These are phyloP conservation scores for Adelphocoris suturalis DNA, from an alignment of 2,888 invertebrate species.

Conservation along the genomic window DNA sequence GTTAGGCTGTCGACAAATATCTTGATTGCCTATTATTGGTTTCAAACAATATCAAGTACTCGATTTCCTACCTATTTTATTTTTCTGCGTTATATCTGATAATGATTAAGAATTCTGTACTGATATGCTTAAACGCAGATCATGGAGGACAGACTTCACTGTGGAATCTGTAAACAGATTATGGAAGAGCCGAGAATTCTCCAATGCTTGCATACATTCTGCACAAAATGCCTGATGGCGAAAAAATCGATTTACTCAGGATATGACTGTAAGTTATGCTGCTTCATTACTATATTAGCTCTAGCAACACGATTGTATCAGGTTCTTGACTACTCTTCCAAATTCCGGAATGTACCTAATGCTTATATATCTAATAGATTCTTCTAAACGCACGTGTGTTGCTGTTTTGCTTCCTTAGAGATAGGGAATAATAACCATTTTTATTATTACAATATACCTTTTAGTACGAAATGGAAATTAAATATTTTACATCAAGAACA, in stretches of 20 bases:
- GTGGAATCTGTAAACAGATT: slow-evolving; percentile 68
- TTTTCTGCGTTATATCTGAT: no score
- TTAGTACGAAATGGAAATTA: no score
- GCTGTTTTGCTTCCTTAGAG: no score
- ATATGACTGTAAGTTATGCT: slow-evolving; percentile 47
- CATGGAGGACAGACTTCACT: slow-evolving; percentile 62
- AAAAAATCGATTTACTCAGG: slow-evolving; percentile 61
- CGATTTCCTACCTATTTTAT: no score
- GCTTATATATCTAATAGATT: not conserved
- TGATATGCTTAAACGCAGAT: not conserved
- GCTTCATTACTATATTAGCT: no score
- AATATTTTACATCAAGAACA: no score
- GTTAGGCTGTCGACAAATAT: no score
- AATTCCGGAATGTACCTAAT: not conserved
- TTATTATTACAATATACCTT: no score
- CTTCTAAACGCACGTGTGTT: not conserved
- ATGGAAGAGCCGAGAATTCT: slow-evolving; percentile 68
- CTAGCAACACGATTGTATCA: not conserved
- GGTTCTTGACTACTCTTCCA: not conserved
- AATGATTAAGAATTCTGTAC: not conserved
- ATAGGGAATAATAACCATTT: no score
- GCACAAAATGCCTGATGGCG: slow-evolving; percentile 68
- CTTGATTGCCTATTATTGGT: no score
- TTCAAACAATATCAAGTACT: no score
- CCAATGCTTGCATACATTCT: slow-evolving; percentile 67